Evolutionary conservation across 2,113 vertebrate genomes (phyloP).

Genomic region (Channa maculata): DNA sequence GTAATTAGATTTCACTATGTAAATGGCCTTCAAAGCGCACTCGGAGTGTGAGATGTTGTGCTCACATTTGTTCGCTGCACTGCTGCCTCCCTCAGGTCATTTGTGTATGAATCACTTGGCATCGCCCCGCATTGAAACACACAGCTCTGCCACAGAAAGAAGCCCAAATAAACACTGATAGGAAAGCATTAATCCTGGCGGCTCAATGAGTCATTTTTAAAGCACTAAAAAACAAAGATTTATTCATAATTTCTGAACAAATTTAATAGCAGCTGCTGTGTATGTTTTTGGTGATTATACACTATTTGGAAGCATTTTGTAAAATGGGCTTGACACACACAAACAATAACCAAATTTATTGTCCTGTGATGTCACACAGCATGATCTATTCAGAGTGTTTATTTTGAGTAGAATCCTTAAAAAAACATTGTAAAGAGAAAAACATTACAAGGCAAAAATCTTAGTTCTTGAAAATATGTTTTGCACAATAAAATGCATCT

Average conservation of each 20-base stretch:
- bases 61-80: conserved; percentile 81
- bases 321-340: conserved; percentile 27
- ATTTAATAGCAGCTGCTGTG: conserved; percentile 19
- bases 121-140: conserved; percentile 53
- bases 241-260: conserved; percentile 16
- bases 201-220: conserved; percentile 39
- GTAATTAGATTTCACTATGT: conserved; percentile 88
- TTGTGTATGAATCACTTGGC: conserved; percentile 76
- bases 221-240: conserved; percentile 27
- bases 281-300: conserved; percentile 16
- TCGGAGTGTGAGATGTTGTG: conserved; percentile 70
- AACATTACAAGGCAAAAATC: background rate
- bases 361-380: conserved; percentile 18
- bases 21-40: conserved; percentile 83
- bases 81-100: conserved; percentile 88
- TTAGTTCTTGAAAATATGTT: conserved; percentile 37
- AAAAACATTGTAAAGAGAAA: background rate
- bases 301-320: background rate
- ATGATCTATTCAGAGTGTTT: background rate
- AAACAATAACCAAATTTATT: conserved; percentile 18
- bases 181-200: conserved; percentile 16
- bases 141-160: conserved; percentile 45
- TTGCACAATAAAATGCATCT: conserved; percentile 48
- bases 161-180: conserved; percentile 33
- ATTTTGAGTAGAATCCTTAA: conserved; percentile 34